Conservation (phyloP, 2,113 vertebrate genomes). For the Datnioides undecimradiatus region DNA sequence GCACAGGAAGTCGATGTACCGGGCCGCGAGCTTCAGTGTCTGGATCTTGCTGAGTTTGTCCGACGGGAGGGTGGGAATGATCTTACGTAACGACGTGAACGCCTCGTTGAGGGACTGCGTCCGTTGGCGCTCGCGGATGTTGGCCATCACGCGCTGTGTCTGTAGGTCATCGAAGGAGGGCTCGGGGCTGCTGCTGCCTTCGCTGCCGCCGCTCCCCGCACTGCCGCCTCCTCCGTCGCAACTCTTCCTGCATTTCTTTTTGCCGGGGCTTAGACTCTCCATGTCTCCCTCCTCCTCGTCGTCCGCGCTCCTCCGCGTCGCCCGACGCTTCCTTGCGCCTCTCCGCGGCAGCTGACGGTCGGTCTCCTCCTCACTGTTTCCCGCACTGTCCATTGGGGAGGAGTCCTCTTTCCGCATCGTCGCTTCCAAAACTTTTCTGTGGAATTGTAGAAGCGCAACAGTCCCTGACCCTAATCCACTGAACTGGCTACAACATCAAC, state of each 20-base stretch:
- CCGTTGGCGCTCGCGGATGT: constrained; percentile 95
- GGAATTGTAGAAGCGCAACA: background rate
- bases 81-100: constrained; percentile 95
- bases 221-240: constrained; percentile 88
- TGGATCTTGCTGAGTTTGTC: constrained; percentile 99
- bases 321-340: constrained; percentile 89
- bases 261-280: constrained; percentile 89
- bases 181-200: constrained; percentile 88
- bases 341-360: constrained; percentile 88
- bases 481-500: constrained; percentile 52
- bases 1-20: constrained; percentile 98
- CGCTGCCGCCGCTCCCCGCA: constrained; percentile 87
- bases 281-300: constrained; percentile 81
- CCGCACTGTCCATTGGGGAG: constrained; percentile 95
- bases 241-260: constrained; percentile 90
- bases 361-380: constrained; percentile 96
- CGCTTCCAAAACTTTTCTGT: constrained; percentile 78
- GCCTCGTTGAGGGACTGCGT: constrained; percentile 98
- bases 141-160: constrained; percentile 97
- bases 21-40: constrained; percentile 95
- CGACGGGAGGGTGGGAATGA: constrained; percentile 97
- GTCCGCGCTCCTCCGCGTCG: constrained; percentile 87
- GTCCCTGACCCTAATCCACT: constrained; percentile 26
- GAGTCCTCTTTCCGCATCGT: constrained; percentile 93
- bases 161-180: constrained; percentile 95